phyloP scores from a whole-genome alignment of 2,797 vertebrate species.

The Nannoperca obscura region DNA sequence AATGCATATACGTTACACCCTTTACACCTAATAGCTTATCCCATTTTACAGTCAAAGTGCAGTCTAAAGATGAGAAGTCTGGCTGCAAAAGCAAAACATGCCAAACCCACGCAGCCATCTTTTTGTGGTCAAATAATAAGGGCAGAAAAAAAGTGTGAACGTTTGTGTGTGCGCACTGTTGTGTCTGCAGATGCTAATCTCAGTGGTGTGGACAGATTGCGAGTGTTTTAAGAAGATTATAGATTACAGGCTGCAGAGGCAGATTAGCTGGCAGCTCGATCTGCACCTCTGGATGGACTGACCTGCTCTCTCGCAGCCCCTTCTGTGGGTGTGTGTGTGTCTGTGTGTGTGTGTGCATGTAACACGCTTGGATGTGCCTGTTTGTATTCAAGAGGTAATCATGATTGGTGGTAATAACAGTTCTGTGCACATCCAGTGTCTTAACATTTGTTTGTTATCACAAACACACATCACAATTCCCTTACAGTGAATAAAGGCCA shows the following conservation, averaged over 20 bases:
- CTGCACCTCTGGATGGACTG: constrained; percentile 61
- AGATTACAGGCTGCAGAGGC: constrained; percentile 66
- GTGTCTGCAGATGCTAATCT: constrained; percentile 70
- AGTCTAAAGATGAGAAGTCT: background rate
- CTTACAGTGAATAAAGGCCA: constrained; percentile 40
- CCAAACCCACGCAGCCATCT: constrained; percentile 33
- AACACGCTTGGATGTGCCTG: constrained; percentile 11
- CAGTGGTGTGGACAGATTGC: constrained; percentile 69
- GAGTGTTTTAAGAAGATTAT: constrained; percentile 82
- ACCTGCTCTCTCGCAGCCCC: constrained; percentile 27
- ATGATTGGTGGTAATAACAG: constrained; percentile 31
- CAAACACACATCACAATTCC: constrained; percentile 24
- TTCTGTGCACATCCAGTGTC: constrained; percentile 19
- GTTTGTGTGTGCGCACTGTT: constrained; percentile 18
- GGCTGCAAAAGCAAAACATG: constrained; percentile 18
- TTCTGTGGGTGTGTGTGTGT: background rate
- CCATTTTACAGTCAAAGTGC: background rate
- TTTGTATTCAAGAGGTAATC: constrained; percentile 33
- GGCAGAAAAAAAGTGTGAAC: constrained; percentile 11
- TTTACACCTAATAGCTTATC: background rate
- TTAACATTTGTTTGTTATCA: constrained; percentile 22
- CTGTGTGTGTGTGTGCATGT: background rate
- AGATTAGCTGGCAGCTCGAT: constrained; percentile 76
- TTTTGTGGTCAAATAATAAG: constrained; percentile 28
- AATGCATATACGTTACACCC: background rate